Evolutionary conservation across 2,797 vertebrate species (phyloP).

Genomic region (Xiphorhynchus erythropygius): DNA sequence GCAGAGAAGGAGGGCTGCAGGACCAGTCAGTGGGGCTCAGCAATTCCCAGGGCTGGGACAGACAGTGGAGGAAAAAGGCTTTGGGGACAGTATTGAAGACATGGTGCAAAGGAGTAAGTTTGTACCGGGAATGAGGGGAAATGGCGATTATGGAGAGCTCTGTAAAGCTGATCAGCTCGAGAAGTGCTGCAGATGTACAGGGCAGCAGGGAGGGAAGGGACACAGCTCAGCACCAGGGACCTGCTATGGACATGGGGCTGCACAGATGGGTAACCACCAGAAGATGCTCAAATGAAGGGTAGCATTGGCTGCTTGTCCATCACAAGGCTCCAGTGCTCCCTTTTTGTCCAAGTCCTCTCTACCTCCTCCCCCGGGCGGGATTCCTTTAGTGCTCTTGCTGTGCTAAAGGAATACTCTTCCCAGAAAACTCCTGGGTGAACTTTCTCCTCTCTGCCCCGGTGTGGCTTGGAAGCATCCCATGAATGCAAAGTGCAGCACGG

Average conservation of each 20-base stretch:
- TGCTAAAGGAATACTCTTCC: not conserved
- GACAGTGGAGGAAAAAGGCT: not conserved
- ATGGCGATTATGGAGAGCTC: not conserved
- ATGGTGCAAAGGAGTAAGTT: not conserved
- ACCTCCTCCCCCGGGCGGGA: not conserved
- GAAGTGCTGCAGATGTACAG: accelerated
- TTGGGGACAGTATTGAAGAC: not conserved
- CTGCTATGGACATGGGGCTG: not conserved
- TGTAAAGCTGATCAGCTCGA: not conserved
- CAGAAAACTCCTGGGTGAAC: not conserved
- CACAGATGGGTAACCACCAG: not conserved
- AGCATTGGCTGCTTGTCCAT: accelerated
- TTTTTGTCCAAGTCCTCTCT: not conserved
- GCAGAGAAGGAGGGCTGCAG: not conserved
- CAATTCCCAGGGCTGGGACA: not conserved
- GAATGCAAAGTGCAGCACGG: not conserved
- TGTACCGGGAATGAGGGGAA: not conserved
- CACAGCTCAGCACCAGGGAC: not conserved
- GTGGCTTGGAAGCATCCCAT: not conserved
- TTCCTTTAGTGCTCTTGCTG: not conserved
- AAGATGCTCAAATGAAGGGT: not conserved
- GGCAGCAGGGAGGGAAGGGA: not conserved
- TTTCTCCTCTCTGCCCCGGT: not conserved
- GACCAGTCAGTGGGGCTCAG: not conserved
- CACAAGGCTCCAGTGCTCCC: not conserved